Conservation (phyloP, 2,797 vertebrate genomes). For the Cebuella pygmaea region DNA sequence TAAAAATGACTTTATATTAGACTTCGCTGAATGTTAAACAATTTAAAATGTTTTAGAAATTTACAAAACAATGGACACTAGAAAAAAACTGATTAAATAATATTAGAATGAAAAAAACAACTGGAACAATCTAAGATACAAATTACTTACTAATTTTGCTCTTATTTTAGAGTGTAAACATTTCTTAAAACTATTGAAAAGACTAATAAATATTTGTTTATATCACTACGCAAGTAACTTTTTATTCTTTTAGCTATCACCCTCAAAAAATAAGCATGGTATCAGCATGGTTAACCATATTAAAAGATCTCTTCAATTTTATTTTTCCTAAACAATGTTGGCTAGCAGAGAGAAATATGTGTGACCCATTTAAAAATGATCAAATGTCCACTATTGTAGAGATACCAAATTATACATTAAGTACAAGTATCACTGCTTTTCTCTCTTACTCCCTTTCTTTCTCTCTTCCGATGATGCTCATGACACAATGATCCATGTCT, state of each 20-base stretch:
- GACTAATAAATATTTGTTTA: not conserved
- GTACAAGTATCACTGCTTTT: not conserved
- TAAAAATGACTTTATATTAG: not conserved
- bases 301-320: not conserved
- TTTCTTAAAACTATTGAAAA: not conserved
- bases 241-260: not conserved
- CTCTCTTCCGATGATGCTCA: not conserved
- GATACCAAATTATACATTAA: not conserved
- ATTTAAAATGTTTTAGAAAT: not conserved
- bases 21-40: not conserved
- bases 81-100: not conserved
- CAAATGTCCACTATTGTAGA: not conserved
- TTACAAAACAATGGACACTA: not conserved
- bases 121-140: not conserved
- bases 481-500: constrained; percentile 54
- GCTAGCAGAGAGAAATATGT: not conserved
- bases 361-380: not conserved
- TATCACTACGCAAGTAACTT: not conserved
- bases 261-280: not conserved
- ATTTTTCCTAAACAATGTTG: not conserved
- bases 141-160: not conserved
- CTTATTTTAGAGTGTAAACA: not conserved
- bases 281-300: not conserved
- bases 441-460: not conserved
- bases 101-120: not conserved